Percentiles rank a stretch among this genome's conserved stretches.
Evolutionary conservation across 2,113 vertebrate species (phyloP).

Genomic region (Bujurquina vittata): DNA sequence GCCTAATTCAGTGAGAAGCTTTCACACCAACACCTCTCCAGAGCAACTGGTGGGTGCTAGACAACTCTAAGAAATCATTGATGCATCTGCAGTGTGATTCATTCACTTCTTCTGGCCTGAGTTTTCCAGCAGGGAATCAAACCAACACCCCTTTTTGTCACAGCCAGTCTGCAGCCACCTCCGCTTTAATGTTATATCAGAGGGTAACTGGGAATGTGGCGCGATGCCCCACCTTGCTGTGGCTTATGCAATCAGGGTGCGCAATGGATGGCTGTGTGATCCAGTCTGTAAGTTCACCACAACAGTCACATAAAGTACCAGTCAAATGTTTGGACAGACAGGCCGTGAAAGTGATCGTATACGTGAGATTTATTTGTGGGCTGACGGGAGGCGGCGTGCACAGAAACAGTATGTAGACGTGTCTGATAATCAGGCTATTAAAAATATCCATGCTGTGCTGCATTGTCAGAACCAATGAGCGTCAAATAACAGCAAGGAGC

Average conservation of each 20-base stretch:
- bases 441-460: conserved; percentile 45
- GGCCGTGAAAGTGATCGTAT: background rate
- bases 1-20: background rate
- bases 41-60: background rate
- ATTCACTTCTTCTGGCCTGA: background rate
- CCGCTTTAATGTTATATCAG: conserved; percentile 29
- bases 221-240: background rate
- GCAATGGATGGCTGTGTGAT: background rate
- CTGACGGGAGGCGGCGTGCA: too few relatives aligned
- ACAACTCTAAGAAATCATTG: background rate
- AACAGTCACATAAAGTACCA: conserved; percentile 3
- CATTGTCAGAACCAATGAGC: conserved; percentile 29
- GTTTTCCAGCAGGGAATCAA: background rate
- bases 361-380: background rate
- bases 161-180: background rate
- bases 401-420: background rate
- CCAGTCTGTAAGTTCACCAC: conserved; percentile 4
- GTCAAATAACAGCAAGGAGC: background rate
- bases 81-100: conserved; percentile 7
- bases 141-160: conserved; percentile 6
- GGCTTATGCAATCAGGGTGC: background rate
- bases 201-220: conserved; percentile 14
- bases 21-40: background rate
- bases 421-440: conserved; percentile 55
- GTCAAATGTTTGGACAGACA: background rate